Base-by-base conservation (phyloP, 2,113 vertebrate genomes). In the Hypanus sabinus region DNA sequence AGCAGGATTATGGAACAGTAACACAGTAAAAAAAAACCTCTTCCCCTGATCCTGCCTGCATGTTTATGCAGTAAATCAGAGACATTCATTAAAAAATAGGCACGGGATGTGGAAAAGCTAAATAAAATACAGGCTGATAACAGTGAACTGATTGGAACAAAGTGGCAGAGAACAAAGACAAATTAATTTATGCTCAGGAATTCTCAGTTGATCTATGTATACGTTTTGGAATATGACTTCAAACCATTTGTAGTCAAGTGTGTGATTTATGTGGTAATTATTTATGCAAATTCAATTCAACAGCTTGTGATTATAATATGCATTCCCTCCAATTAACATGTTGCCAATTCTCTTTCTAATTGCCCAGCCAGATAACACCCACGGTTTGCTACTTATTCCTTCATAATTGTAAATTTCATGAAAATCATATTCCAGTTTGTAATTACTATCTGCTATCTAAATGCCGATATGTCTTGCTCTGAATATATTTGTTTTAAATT, bases 241-340 rank as follows among this genome's bases (percentile, higher is more conserved):
- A 73, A 93, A 46, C 91, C 91, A 75, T 93, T 93, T 55, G 30
- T 73, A 93, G 70, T 93, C 91, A 93, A 93, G 36, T 93, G 70
- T 75, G 70, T 93, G 68, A 93, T 93, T 93, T 75, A 93, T 71
- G 70, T 93, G 91, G 91, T 55, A 71, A 93, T 93, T 93, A 93
- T 93, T 93, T 75, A 93, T 93, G 91, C 36, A 93, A 93, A 93
- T 93, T 55, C 22, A 75, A 93, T 93, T 93, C 65, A 93, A 24
- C 70, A 93, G 70, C 68, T 73, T 93, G 91, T 73, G 70, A 93
- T 93, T 93, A 93, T 75, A 93, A 93, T 93, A 93, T 75, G 24
- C 33, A 55, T 93, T 73, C 36, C 24, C 70, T 71, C 91, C 70
- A 93, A 93, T 93, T 93, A 93, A 73, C 70, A 75, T 73, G 70